phyloP scores from a whole-genome alignment of 2,888 invertebrate species.

The Synanthedon andrenaeformis region DNA sequence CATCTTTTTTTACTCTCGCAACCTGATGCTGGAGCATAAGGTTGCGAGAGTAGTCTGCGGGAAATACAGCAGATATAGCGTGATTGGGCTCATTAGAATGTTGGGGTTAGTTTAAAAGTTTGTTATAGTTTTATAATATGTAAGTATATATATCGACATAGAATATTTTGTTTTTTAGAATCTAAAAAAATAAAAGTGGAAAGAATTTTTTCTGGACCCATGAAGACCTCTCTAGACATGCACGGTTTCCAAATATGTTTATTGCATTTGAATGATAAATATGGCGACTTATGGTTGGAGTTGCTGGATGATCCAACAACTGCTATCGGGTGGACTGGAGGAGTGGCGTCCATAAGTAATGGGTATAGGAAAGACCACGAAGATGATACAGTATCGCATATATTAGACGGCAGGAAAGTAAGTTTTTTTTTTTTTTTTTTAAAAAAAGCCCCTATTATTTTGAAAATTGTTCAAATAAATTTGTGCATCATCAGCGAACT shows the following conservation, averaged over 20 bases:
- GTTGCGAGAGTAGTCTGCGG: too few relatives aligned
- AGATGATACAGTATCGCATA: constrained; percentile 32
- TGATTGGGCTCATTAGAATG: too few relatives aligned
- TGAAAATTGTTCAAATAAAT: too few relatives aligned
- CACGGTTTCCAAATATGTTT: constrained; percentile 82
- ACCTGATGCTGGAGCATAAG: too few relatives aligned
- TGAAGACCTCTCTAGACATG: constrained; percentile 83
- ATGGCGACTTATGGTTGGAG: constrained; percentile 57
- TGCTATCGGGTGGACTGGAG: constrained; percentile 72
- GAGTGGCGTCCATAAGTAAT: constrained; percentile 29
- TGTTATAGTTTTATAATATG: too few relatives aligned
- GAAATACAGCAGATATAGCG: too few relatives aligned
- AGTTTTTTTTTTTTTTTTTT: not conserved
- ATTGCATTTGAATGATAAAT: constrained; percentile 59
- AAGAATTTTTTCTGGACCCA: constrained; percentile 67
- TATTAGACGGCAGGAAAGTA: constrained; percentile 31
- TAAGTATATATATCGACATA: too few relatives aligned
- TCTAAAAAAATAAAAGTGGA: constrained; percentile 51
- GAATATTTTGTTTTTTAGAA: constrained; percentile 23
- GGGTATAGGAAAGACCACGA: constrained; percentile 10
- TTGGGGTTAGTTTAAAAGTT: too few relatives aligned
- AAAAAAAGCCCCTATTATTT: not conserved
- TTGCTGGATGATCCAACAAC: constrained; percentile 71
- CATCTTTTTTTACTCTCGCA: too few relatives aligned
- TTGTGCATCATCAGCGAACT: too few relatives aligned